These are phyloP conservation scores for Epinephelus awoara DNA, from an alignment of 2,797 vertebrate species.

Conservation along the genomic window DNA sequence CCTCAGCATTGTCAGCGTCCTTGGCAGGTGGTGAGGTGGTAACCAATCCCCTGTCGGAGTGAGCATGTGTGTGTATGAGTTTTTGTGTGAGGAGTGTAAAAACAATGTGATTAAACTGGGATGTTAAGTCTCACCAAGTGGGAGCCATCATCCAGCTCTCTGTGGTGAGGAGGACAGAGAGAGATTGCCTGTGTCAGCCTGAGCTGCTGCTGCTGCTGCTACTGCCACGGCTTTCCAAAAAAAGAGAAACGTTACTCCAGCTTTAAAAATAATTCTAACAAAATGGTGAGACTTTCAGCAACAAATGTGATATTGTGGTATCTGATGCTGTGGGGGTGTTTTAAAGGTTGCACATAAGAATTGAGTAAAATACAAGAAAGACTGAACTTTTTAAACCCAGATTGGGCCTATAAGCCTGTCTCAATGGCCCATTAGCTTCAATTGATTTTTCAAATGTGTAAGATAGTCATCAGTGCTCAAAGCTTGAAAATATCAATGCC, in stretches of 20 bases:
- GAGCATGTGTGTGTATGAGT: not conserved
- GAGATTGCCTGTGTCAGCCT: conserved; percentile 10
- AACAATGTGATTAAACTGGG: conserved; percentile 16
- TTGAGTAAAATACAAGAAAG: not conserved
- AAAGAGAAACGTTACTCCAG: not conserved
- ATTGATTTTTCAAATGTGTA: not conserved
- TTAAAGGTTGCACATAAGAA: not conserved
- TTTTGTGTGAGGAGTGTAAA: not conserved
- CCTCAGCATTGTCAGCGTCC: not conserved
- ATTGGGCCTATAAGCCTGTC: not conserved
- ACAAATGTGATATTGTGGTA: not conserved
- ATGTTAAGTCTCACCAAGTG: conserved; percentile 28
- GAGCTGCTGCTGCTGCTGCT: conserved; percentile 7
- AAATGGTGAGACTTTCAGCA: not conserved
- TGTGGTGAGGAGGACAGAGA: conserved; percentile 1
- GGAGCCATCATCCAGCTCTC: conserved; percentile 22
- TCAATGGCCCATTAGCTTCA: not conserved
- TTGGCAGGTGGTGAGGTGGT: conserved; percentile 10
- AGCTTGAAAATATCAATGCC: not conserved
- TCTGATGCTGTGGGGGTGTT: not conserved
- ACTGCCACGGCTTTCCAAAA: not conserved
- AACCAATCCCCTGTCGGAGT: conserved; percentile 11
- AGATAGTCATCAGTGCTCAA: not conserved
- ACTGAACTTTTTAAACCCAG: not conserved
- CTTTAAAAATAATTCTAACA: conserved; percentile 18